A percentile compares a stretch with the other conserved stretches of the same genome.
phyloP scores from a whole-genome alignment of 2,113 vertebrate species.

The Oreamnos americanus region DNA sequence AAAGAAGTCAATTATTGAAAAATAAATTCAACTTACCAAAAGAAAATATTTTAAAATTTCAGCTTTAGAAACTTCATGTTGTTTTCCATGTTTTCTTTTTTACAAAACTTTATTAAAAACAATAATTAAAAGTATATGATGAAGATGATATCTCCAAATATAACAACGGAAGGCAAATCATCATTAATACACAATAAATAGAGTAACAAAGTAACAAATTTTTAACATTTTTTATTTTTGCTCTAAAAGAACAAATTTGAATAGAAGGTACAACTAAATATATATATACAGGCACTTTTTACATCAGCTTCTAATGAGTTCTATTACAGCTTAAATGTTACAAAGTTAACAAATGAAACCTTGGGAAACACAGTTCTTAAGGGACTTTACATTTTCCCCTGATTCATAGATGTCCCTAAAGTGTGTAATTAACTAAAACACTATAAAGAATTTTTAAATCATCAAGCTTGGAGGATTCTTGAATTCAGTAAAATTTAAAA shows the following conservation, averaged over 20 bases:
- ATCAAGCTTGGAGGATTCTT: background rate
- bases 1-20: background rate
- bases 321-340: background rate
- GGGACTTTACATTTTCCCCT: background rate
- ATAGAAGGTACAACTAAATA: no score
- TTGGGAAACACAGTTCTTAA: background rate
- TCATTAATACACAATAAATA: background rate
- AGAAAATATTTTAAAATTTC: background rate
- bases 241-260: background rate
- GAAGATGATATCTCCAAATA: background rate
- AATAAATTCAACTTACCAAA: background rate
- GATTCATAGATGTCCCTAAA: background rate
- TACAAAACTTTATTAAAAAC: background rate
- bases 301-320: background rate
- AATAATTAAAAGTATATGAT: background rate
- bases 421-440: background rate
- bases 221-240: background rate
- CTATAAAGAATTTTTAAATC: background rate
- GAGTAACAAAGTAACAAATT: background rate
- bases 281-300: no score
- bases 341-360: background rate
- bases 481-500: background rate
- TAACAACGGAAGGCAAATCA: background rate
- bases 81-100: background rate
- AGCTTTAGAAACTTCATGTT: background rate